A percentile compares a stretch with the other conserved stretches of the same genome.
Conservation (phyloP, 2,888 invertebrate species). For the Hoplodrina blanda region DNA sequence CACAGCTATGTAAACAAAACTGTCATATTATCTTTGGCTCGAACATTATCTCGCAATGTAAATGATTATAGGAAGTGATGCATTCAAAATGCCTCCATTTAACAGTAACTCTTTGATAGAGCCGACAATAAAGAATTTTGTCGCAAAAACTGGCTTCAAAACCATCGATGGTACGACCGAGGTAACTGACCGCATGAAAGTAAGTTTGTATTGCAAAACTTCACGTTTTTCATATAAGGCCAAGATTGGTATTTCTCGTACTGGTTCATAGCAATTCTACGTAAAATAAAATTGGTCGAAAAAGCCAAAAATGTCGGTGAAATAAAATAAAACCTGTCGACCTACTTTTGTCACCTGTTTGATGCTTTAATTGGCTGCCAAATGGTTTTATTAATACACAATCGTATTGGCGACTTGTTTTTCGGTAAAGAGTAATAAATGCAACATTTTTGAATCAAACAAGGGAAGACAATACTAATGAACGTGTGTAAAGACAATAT, state of each 20-base stretch:
- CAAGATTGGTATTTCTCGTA: conserved; percentile 2
- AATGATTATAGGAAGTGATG: conserved; percentile 26
- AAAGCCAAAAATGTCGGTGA: conserved; percentile 29
- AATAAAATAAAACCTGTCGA: conserved; percentile 18
- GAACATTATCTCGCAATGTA: background rate
- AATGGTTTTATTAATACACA: conserved; percentile 23
- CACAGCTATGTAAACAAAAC: too few relatives aligned
- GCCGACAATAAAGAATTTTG: conserved; percentile 39
- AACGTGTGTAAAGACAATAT: background rate
- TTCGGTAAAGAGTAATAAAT: conserved; percentile 4
- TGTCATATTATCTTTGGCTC: background rate
- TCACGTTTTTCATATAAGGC: conserved; percentile 53
- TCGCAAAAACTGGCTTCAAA: conserved; percentile 55
- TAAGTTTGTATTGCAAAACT: conserved; percentile 50
- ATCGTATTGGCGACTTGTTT: conserved; percentile 7
- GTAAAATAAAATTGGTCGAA: conserved; percentile 6
- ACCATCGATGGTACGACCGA: conserved; percentile 31
- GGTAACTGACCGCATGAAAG: conserved; percentile 54
- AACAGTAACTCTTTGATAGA: conserved; percentile 17
- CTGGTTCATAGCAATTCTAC: background rate
- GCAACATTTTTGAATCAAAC: background rate
- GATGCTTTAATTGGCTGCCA: conserved; percentile 36
- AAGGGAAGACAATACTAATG: background rate
- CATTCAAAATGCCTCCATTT: conserved; percentile 20
- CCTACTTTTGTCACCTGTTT: conserved; percentile 44